These are phyloP conservation scores for Mactromeris polynyma DNA, from an alignment of 2,888 invertebrate genomes.

Conservation along the genomic window DNA sequence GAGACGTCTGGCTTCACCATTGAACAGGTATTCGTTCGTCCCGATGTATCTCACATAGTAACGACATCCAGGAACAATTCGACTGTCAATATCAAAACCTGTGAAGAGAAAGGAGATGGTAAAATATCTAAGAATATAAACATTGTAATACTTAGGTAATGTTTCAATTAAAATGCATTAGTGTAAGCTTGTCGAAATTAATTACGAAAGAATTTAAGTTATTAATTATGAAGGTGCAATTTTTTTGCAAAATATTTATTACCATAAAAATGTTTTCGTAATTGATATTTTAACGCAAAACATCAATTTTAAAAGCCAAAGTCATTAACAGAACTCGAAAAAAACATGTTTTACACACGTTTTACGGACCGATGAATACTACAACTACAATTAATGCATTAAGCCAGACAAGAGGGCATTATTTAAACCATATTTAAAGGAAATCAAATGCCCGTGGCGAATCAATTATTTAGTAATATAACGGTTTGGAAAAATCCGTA, in stretches of 20 bases:
- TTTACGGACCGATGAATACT: too few species aligned
- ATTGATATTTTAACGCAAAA: too few species aligned
- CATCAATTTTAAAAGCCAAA: too few species aligned
- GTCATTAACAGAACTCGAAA: too few species aligned
- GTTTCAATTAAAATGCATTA: neutral
- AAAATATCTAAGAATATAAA: neutral
- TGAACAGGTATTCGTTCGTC: constrained; percentile 90
- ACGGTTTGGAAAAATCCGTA: constrained; percentile 56
- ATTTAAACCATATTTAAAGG: neutral
- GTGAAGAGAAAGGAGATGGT: constrained; percentile 55
- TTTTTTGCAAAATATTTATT: too few species aligned
- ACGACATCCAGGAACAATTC: constrained; percentile 92
- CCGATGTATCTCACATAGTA: constrained; percentile 90
- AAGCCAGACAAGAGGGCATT: neutral
- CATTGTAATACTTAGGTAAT: neutral
- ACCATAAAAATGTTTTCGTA: too few species aligned
- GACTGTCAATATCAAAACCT: constrained; percentile 92
- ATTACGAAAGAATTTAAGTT: too few species aligned
- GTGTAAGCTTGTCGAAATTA: too few species aligned
- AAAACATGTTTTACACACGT: too few species aligned
- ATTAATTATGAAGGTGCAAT: too few species aligned
- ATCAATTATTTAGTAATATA: neutral
- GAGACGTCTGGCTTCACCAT: constrained; percentile 90
- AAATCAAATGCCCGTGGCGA: neutral
- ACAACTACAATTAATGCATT: too few species aligned